Evolutionary conservation across 2,888 invertebrate genomes (phyloP).

Genomic region (Himalopsyche tibetana): DNA sequence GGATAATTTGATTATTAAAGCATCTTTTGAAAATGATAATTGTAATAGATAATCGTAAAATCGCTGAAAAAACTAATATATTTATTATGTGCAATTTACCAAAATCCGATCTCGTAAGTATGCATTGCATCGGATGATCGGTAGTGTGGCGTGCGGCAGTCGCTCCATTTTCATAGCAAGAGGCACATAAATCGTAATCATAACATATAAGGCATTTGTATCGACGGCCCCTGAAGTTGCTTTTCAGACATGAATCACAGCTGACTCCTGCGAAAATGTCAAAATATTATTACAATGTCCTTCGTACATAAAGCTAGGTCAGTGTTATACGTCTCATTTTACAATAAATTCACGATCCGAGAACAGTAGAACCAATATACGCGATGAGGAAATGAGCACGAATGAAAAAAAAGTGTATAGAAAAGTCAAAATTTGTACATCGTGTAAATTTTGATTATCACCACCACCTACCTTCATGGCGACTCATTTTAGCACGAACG

Average conservation of each 20-base stretch:
- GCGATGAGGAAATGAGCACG: background rate
- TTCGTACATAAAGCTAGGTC: conserved; percentile 48
- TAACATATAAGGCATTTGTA: conserved; percentile 99
- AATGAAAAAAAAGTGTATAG: background rate
- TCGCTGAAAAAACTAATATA: background rate
- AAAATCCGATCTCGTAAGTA: conserved; percentile 96
- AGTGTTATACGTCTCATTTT: conserved; percentile 28
- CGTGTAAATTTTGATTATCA: conserved; percentile 76
- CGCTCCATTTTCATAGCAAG: conserved; percentile 95
- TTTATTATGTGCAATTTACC: conserved; percentile 75
- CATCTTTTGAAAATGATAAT: too few relatives aligned
- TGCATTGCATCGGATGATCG: conserved; percentile 99
- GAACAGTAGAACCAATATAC: background rate
- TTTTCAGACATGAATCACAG: conserved; percentile 99
- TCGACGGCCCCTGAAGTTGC: conserved; percentile 97
- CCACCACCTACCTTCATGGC: conserved; percentile 93
- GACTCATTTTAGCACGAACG: conserved; percentile 87
- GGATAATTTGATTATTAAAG: too few relatives aligned
- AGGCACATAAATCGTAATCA: conserved; percentile 98
- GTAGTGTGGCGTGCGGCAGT: conserved; percentile 94
- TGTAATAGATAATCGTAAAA: too few relatives aligned
- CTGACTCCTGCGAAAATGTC: conserved; percentile 89
- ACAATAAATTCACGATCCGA: background rate
- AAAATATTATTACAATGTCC: conserved; percentile 58
- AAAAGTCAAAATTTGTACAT: conserved; percentile 57